Percentiles rank a stretch among this genome's conserved stretches.
phyloP scores from a whole-genome alignment of 2,113 vertebrate genomes.

The Corythoichthys haematopterus region DNA sequence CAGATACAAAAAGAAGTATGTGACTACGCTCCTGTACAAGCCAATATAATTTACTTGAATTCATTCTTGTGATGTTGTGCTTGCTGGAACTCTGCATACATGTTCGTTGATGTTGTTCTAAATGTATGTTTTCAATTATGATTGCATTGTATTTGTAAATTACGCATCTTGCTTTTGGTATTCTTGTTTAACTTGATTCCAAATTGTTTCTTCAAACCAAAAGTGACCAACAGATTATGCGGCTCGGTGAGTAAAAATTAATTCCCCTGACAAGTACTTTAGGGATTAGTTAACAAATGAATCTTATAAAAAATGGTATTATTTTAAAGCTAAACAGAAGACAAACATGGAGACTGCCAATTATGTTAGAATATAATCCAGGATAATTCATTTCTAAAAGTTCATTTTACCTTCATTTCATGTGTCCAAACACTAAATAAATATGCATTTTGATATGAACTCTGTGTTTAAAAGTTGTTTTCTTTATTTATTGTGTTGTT shows the following conservation, averaged over 20 bases:
- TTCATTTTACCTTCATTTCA: not conserved
- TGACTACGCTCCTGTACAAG: constrained; percentile 96
- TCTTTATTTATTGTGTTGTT: constrained; percentile 11
- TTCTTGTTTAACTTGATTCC: not conserved
- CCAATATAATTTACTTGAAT: constrained; percentile 76
- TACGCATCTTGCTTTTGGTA: not conserved
- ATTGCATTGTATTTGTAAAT: not conserved
- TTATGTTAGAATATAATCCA: not conserved
- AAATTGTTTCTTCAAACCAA: not conserved
- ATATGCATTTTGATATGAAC: not conserved
- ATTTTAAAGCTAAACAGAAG: not conserved
- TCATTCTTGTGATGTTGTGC: not conserved
- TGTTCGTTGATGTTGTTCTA: constrained; percentile 3
- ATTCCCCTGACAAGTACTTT: not conserved
- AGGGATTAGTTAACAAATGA: not conserved
- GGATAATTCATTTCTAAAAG: not conserved
- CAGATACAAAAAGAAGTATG: constrained; percentile 96
- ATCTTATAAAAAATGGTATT: not conserved
- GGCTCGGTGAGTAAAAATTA: not conserved
- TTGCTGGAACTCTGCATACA: not conserved
- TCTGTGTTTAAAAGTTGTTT: not conserved
- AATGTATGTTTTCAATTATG: not conserved
- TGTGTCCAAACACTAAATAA: not conserved
- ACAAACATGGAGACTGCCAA: not conserved
- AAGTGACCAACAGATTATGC: not conserved